phyloP scores from a whole-genome alignment of 1,140 invertebrate genomes.

The Drosophila sproati region DNA sequence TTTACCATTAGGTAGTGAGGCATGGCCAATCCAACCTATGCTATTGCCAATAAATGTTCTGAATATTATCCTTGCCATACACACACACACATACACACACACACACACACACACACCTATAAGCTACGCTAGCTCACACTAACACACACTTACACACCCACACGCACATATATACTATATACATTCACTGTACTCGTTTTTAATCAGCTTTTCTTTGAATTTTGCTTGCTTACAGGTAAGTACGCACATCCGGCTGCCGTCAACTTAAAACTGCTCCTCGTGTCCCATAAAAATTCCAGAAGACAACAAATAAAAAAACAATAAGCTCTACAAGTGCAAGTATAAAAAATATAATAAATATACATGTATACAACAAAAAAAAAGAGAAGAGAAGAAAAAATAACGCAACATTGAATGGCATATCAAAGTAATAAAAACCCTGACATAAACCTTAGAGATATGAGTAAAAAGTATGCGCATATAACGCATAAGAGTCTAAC shows the following conservation, averaged over 20 bases:
- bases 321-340: constrained; percentile 58
- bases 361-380: constrained; percentile 5
- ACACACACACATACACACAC: background rate
- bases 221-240: constrained; percentile 78
- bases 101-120: background rate
- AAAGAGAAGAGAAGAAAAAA: background rate
- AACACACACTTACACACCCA: background rate
- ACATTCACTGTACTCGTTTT: constrained; percentile 46
- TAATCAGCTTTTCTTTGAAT: constrained; percentile 74
- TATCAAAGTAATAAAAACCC: constrained; percentile 78
- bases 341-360: constrained; percentile 53
- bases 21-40: constrained; percentile 58
- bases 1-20: constrained; percentile 68
- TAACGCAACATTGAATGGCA: constrained; percentile 11
- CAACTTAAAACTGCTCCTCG: constrained; percentile 76
- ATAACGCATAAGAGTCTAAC: constrained; percentile 76
- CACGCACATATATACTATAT: background rate
- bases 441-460: constrained; percentile 82
- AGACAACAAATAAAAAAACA: constrained; percentile 9
- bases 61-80: constrained; percentile 51
- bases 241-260: constrained; percentile 69
- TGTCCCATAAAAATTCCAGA: constrained; percentile 42
- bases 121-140: too few species aligned
- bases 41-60: constrained; percentile 75
- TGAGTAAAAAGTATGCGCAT: constrained; percentile 69